Evolutionary conservation across 2,113 vertebrate species (phyloP), one percentile per base, ranked within the genome.

Genomic region (Ochotona curzoniae): DNA sequence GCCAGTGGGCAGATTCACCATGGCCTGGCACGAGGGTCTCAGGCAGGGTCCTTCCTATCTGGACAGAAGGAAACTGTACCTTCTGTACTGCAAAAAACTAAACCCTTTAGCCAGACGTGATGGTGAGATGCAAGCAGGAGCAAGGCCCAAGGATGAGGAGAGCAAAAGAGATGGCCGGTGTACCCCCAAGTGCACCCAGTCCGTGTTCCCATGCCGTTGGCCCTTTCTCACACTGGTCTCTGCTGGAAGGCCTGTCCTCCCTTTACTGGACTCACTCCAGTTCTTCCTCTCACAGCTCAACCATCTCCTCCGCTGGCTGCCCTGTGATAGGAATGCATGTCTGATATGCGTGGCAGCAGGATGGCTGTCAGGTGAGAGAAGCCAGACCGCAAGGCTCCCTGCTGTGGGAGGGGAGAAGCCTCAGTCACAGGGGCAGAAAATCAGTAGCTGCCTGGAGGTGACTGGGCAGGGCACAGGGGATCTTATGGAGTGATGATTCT

Each of bases 271-370:
- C 60, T 28, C 44, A 78, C 38, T 84, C 35, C 81, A 15, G 32
- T 8, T 20, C 10, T 57, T 20, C 70, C 75, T 87, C 79, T 35
- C 3, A 69, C 79, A 47, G 35, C 63, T 30, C 47, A 3, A 60
- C 44, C 8, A 30, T 21, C 57, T 51, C 49, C 84, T 81, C 78
- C 18, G 54, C 38, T 17, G 66, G 74, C 14, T 25, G 21, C 30
- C 49, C 54, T 54, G 54, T 10, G 49, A 11, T 15, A 44, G 64
- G 38, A 57, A 74, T 47, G 26, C 15, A 30, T 6, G 8, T 28
- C 8, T 0, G 61, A n/a, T 4, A 13, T 1, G 32, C 78, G 20
- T 1, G 1, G 49, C 47, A 2, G 49, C n/a, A 2, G 1, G 35
- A 30, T n/a, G n/a, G 83, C 5, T 12, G 25, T 17, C 32, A 51